Conservation (phyloP, 2,113 vertebrate genomes). For the Melanotaenia duboulayi region DNA sequence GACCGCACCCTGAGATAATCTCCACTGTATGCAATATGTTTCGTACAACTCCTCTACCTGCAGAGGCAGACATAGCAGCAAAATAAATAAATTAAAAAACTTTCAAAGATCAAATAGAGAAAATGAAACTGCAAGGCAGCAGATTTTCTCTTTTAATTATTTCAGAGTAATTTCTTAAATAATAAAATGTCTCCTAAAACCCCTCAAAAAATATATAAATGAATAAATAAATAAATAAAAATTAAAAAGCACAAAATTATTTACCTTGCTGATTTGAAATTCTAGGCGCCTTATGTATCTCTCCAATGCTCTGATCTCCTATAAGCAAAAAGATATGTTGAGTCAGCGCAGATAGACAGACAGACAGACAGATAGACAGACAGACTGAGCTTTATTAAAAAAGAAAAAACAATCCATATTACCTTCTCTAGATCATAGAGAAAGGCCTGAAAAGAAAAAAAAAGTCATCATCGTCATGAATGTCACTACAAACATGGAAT, state of each 20-base stretch:
- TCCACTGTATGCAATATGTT: conserved; percentile 92
- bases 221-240: too few species aligned
- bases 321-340: conserved; percentile 26
- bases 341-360: too few species aligned
- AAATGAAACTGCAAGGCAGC: background rate
- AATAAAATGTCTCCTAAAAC: background rate
- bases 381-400: too few species aligned
- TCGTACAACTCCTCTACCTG: conserved; percentile 98
- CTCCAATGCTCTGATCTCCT: conserved; percentile 94
- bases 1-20: conserved; percentile 89
- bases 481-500: background rate
- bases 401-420: conserved; percentile 9
- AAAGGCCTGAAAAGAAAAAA: conserved; percentile 87
- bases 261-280: conserved; percentile 97
- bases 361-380: too few species aligned
- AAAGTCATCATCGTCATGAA: background rate
- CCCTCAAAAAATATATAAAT: background rate
- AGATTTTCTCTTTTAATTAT: too few species aligned
- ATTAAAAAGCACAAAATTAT: too few species aligned
- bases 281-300: conserved; percentile 92
- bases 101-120: background rate
- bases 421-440: conserved; percentile 98
- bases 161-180: too few species aligned
- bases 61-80: background rate
- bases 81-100: background rate